Percentiles rank a stretch among this genome's conserved stretches.
Conservation (phyloP, 2,888 invertebrate species). For the Nomada fabriciana region DNA sequence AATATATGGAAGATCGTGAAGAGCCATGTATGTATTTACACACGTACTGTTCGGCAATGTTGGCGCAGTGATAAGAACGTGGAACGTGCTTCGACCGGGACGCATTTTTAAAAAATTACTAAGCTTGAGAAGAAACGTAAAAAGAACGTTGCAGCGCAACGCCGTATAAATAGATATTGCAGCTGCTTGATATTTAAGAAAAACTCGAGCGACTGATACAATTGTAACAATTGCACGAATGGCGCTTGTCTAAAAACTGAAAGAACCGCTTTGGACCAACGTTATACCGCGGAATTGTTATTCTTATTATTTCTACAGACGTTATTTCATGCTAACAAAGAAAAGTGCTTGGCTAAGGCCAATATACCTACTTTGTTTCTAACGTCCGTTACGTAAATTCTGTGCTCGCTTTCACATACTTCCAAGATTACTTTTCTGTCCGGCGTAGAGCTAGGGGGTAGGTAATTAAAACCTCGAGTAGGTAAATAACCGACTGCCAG, state of each 20-base stretch:
- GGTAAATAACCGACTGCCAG: slow-evolving; percentile 83
- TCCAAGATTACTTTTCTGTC: slow-evolving; percentile 75
- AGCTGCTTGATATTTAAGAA: slow-evolving; percentile 24
- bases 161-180: not conserved
- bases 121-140: not conserved
- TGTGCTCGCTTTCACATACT: slow-evolving; percentile 73
- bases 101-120: no score
- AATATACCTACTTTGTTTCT: slow-evolving; percentile 71
- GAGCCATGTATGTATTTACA: no score
- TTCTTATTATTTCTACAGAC: slow-evolving; percentile 56
- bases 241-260: slow-evolving; percentile 3
- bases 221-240: slow-evolving; percentile 15
- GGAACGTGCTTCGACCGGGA: no score
- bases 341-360: slow-evolving; percentile 65
- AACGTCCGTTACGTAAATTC: slow-evolving; percentile 71
- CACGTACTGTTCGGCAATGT: no score
- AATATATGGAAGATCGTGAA: no score
- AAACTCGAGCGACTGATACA: slow-evolving; percentile 28
- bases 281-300: slow-evolving; percentile 43
- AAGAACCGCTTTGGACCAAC: slow-evolving; percentile 1
- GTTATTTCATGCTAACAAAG: slow-evolving; percentile 62
- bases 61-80: no score
- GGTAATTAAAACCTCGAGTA: slow-evolving; percentile 84
- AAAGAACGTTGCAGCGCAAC: not conserved
- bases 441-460: slow-evolving; percentile 69